Conservation (phyloP, 2,797 vertebrate species). For the Sebastes umbrosus region DNA sequence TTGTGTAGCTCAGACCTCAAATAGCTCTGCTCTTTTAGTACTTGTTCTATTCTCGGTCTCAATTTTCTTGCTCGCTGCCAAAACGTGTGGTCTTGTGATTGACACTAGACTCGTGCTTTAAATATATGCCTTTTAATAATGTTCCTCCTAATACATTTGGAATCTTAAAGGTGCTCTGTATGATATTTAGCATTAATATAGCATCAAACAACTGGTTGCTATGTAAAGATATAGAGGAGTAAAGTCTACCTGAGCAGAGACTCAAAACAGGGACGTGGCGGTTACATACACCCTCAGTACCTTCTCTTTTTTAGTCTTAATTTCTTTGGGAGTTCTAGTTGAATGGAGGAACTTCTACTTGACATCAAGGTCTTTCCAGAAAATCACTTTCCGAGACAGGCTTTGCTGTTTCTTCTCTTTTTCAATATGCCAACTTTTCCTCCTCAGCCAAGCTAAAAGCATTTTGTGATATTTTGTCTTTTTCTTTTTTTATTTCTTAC, state of each 20-base stretch:
- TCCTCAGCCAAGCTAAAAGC: neutral
- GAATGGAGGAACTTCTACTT: neutral
- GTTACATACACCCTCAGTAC: neutral
- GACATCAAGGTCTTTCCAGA: neutral
- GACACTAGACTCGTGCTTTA: neutral
- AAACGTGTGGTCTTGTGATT: neutral
- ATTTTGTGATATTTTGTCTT: neutral
- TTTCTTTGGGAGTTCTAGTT: neutral
- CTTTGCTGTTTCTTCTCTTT: neutral
- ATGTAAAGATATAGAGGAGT: neutral
- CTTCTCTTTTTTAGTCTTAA: neutral
- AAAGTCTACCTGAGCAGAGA: neutral
- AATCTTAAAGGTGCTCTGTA: neutral
- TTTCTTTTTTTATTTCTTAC: neutral
- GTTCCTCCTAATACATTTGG: neutral
- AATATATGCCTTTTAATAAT: neutral
- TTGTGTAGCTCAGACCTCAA: neutral
- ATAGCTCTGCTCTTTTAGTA: neutral
- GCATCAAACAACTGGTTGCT: neutral
- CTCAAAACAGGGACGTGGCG: no score
- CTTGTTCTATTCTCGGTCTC: constrained; percentile 2
- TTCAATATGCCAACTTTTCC: neutral
- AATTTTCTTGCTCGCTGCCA: neutral
- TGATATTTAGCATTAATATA: neutral
- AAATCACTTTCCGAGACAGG: neutral